Base-by-base conservation (phyloP, 35 echinoderm and acorn worm species). In the Diadema setosum region DNA sequence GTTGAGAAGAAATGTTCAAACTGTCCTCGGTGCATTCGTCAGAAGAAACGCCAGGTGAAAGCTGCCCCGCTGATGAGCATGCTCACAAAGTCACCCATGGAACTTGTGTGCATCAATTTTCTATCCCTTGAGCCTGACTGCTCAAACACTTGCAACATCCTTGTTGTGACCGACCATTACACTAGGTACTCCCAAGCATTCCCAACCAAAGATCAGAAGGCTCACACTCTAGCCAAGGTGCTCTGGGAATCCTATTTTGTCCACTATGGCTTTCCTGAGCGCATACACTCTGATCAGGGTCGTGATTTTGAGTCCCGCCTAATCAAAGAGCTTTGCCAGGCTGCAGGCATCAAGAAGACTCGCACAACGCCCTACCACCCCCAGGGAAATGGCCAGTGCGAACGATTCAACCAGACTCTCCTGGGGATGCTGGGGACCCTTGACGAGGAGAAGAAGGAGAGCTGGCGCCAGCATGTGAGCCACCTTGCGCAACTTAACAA, bases 321-420 rank as follows among this genome's bases (percentile, higher is more conserved):
- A 5, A 91, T 91, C 35, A 12, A 64, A 21, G 75, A 91, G 69
- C 39, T 95, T 20, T 95, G 93, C 34, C 23, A 73, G 0, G 4
- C 84, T 44, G 42, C 80, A 3, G 50, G 74, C 32, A 91, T 95
- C 2, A 46, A 29, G 35, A 91, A 95, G 36, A 43, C 84, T 18
- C 55, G 93, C 0, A 95, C 93, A 25, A 88, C 93, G 2, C 88
- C 84, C 1, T 91, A 95, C 52, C 92, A 94, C 45, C 88, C 93
- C 18, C 69, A 78, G n/a, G 88, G 58, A 11, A 91, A 90, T 4
- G 92, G 92, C 5, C 65, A 85, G 24, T 86, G 82, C 27, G 82
- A 91, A 42, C 25, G 92, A 11, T 90, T 94, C 44, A 95, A 95
- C 31, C 57, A 76, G 0, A 95, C 93, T 2, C 42, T 91, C 5